Evolutionary conservation across 2,888 invertebrate genomes (phyloP).

Genomic region (Diploptera punctata): DNA sequence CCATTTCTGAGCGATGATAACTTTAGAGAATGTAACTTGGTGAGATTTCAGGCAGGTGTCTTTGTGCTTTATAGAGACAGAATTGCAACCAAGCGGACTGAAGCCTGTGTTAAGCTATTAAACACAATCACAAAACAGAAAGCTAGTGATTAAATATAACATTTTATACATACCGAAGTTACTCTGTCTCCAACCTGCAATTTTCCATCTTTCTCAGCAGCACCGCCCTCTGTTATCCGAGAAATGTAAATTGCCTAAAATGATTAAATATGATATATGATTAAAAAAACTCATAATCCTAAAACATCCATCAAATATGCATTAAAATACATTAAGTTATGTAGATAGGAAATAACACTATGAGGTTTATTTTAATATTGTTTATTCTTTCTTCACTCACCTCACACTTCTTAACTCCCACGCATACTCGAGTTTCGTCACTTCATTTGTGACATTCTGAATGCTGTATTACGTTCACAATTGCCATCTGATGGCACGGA

Average conservation of each 20-base stretch:
- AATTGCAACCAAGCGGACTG: not conserved
- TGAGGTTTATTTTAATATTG: too few relatives aligned
- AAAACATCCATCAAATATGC: too few relatives aligned
- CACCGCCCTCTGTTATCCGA: constrained; percentile 86
- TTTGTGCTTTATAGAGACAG: not conserved
- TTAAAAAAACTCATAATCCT: too few relatives aligned
- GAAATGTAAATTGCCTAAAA: constrained; percentile 85
- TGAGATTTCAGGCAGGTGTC: constrained; percentile 24
- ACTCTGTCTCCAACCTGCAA: constrained; percentile 86
- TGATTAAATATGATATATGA: too few relatives aligned
- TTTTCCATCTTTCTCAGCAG: constrained; percentile 93
- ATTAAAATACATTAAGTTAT: too few relatives aligned
- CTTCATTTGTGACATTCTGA: too few relatives aligned
- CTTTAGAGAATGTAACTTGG: constrained; percentile 8
- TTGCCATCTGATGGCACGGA: too few relatives aligned
- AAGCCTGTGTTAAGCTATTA: constrained; percentile 17
- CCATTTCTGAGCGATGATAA: not conserved
- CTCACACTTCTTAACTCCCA: too few relatives aligned
- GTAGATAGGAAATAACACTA: too few relatives aligned
- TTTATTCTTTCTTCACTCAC: too few relatives aligned
- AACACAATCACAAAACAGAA: constrained; percentile 12
- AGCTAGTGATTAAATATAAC: not conserved
- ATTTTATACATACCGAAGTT: constrained; percentile 62
- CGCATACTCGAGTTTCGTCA: too few relatives aligned
- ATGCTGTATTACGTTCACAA: too few relatives aligned